Conservation (phyloP, 2,797 vertebrate species). For the Furcifer pardalis region DNA sequence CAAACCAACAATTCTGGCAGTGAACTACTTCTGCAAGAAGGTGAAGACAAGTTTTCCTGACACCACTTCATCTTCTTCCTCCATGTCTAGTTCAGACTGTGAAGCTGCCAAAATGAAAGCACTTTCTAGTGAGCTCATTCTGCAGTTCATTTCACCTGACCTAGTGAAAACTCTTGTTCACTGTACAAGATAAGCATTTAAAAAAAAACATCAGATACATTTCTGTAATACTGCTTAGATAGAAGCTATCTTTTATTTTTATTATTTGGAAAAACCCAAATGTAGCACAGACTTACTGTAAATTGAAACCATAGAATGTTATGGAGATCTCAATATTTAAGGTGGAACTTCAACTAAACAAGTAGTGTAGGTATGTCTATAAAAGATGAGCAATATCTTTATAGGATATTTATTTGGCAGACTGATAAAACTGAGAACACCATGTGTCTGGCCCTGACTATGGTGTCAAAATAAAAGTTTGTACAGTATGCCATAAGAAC, state of each 20-base stretch:
- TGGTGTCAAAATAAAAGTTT: neutral
- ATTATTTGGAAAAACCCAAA: conserved; percentile 45
- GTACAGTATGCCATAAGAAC: too few species aligned
- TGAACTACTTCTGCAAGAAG: neutral
- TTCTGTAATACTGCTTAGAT: conserved; percentile 55
- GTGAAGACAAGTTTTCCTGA: conserved; percentile 58
- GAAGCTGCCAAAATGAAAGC: too few species aligned
- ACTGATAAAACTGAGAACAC: neutral
- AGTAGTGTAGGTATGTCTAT: neutral
- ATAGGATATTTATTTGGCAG: neutral
- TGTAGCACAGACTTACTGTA: conserved; percentile 43
- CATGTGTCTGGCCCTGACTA: neutral
- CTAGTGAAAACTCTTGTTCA: neutral
- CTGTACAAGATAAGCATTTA: conserved; percentile 49
- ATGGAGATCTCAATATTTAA: conserved; percentile 53
- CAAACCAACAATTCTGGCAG: neutral
- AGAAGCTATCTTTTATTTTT: conserved; percentile 59
- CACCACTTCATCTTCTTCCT: too few species aligned
- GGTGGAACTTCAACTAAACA: conserved; percentile 43
- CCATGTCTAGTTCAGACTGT: too few species aligned
- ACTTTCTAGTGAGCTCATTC: too few species aligned
- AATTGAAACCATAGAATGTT: conserved; percentile 61
- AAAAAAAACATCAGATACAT: conserved; percentile 60
- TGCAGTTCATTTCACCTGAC: too few species aligned
- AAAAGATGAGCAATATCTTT: neutral